Conservation (phyloP, 2,113 vertebrate species). For the Otocyon megalotis region DNA sequence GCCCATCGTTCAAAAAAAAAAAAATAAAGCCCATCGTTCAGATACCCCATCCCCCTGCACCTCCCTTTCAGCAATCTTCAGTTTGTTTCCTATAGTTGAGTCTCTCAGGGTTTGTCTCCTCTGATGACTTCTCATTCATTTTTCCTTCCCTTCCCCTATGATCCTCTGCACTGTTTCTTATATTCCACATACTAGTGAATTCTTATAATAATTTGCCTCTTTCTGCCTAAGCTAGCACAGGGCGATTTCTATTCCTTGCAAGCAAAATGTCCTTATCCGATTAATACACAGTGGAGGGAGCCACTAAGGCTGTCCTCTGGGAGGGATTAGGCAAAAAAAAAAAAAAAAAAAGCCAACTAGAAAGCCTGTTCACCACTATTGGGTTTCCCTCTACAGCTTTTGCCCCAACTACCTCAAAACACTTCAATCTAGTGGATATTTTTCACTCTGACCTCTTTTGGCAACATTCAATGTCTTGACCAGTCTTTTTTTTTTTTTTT, state of each 20-base stretch:
- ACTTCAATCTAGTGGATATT: not conserved
- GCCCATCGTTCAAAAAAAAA: not conserved
- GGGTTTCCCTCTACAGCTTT: not conserved
- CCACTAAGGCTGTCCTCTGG: not conserved
- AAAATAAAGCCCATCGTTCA: not conserved
- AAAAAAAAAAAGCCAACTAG: not conserved
- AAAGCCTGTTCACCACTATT: not conserved
- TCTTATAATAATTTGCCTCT: not conserved
- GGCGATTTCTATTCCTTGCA: conserved; percentile 5
- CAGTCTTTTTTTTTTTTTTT: not conserved
- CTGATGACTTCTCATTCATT: not conserved
- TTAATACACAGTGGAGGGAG: not conserved
- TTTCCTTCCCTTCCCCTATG: not conserved
- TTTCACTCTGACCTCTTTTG: not conserved
- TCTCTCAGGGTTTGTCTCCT: not conserved
- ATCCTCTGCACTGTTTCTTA: not conserved
- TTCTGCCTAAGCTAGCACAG: not conserved
- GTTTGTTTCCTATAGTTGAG: not conserved
- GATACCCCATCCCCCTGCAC: not conserved
- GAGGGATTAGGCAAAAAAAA: not conserved
- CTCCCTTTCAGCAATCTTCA: not conserved
- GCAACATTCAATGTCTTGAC: not conserved
- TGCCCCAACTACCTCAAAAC: not conserved
- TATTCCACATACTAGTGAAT: not conserved
- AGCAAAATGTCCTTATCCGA: not conserved